These are phyloP conservation scores for Ormyrus thymus DNA, from an alignment of 2,888 invertebrate species.

Conservation along the genomic window DNA sequence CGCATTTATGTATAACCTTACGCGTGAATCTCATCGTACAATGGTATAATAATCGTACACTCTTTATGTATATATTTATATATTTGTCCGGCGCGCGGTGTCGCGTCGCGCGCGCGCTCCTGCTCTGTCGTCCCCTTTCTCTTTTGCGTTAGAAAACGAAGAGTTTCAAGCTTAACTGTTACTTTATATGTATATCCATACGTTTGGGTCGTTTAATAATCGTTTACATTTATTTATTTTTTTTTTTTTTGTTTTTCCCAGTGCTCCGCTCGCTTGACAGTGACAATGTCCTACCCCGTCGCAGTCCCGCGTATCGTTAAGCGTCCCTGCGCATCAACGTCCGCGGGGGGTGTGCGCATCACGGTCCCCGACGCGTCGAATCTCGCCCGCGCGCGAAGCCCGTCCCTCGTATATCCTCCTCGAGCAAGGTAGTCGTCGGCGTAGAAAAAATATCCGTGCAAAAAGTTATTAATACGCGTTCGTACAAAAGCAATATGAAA, in stretches of 20 bases:
- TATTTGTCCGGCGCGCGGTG: too few relatives aligned
- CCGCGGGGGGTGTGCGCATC: too few relatives aligned
- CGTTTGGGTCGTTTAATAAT: conserved; percentile 13
- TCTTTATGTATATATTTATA: background rate
- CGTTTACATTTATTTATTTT: too few relatives aligned
- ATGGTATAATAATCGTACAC: conserved; percentile 14
- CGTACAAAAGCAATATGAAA: conserved; percentile 54
- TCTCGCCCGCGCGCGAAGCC: too few relatives aligned
- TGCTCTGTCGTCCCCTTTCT: conserved; percentile 15
- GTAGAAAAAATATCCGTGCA: conserved; percentile 57
- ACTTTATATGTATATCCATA: background rate
- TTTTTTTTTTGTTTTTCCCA: too few relatives aligned
- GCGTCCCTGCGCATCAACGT: too few relatives aligned
- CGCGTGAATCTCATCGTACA: conserved; percentile 3
- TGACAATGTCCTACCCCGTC: too few relatives aligned
- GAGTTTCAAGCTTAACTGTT: conserved; percentile 52
- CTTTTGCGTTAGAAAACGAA: conserved; percentile 38
- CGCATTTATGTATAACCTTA: conserved; percentile 16
- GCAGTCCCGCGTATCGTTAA: too few relatives aligned
- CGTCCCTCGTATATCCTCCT: too few relatives aligned
- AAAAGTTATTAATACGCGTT: conserved; percentile 50
- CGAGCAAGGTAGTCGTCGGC: conserved; percentile 32
- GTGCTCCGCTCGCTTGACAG: too few relatives aligned
- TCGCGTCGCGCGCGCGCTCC: too few relatives aligned
- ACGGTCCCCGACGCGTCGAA: too few relatives aligned